Evolutionary conservation across 2,113 vertebrate species (phyloP), one percentile per base, ranked within the genome.

Genomic region (Sciurus niger): DNA sequence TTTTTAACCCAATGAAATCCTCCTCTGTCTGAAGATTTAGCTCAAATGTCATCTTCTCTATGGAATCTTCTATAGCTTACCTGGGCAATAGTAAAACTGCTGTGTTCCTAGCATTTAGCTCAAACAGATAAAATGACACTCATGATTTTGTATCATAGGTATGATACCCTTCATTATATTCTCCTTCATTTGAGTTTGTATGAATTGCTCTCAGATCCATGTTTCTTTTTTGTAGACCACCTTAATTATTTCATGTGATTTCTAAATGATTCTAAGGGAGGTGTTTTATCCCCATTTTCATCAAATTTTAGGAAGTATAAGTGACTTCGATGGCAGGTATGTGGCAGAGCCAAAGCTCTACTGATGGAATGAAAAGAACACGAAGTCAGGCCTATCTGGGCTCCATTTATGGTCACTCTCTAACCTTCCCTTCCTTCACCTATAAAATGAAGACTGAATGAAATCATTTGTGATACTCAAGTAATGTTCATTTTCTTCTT

Each of bases 231-330:
- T 80, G 24, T 1, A 89, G 24, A 60, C n/a, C 22, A 72, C 0
- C 32, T 53, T 84, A 70, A 43, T 60, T 63, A 78, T 28, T 79
- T 93, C 78, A 34, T 40, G 40, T 32, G 12, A 74, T 78, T 83
- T 93, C 79, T 93, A 34, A 67, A 60, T 89, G 55, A 74, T 46
- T 80, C 55, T 78, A 58, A 77, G 37, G 55, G 48, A 89, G 9
- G 1, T 3, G 89, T 43, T 77, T 89, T 72, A 91, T 53, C 55
- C 32, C 70, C 46, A 43, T 90, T 89, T 93, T 40, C 68, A 88
- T n/a, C 48, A 34, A 55, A 25, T 22, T 58, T 77, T 84, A 70
- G 89, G 84, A 94, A 90, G 88, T 22, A 16, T 22, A 87, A 84
- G 55, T 86, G 78, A 73, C 58, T 58, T 77, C 28, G n/a, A 80